Base-by-base conservation (phyloP, 2,113 vertebrate species). In the Leptobrachium ailaonicum region DNA sequence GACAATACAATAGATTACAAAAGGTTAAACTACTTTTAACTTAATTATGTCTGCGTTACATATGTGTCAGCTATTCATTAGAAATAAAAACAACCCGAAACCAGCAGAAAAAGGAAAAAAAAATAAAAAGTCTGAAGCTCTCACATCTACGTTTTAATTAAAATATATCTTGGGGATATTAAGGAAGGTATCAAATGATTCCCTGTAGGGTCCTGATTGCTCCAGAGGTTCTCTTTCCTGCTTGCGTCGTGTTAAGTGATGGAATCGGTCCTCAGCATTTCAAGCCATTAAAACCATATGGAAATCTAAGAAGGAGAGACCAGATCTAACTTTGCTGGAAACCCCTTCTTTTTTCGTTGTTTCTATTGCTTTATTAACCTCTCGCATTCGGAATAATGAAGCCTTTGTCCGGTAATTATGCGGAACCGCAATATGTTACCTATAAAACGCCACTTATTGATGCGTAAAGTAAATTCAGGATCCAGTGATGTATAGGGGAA, bases 181-280 rank as follows among this genome's bases (percentile, higher is more conserved):
- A 53, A 69, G 75, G 66, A 73, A 80, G 60, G 63, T 80, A 80
- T 73, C 71, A 50, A 58, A 80, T 73, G 78, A 80, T 54, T 73
- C 50, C 47, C 73, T 13, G 41, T 32, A 66, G 50, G 70, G 73
- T 14, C 8, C 72, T 56, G 70, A 45, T 79, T 72, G 56, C 77
- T 80, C 77, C 9, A 73, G 77, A 80, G 70, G 72, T 64, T 73
- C 50, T 41, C 47, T 7, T 73, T 79, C 58, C 60, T 79, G 78
- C 8, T 50, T 50, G 47, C 47, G 8, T 8, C 14, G 66, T 81
- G 72, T 69, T 50, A 81, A 81, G 79, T 67, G 64, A 81, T 69
- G 14, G 44, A 72, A 69, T 68, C 41, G 3, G 42, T 32, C 62
- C 12, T 20, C 69, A 56, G 71, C 32, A 10, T 62, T 69, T 75